phyloP scores from a whole-genome alignment of 2,797 vertebrate genomes.

The Phataginus tetradactyla region DNA sequence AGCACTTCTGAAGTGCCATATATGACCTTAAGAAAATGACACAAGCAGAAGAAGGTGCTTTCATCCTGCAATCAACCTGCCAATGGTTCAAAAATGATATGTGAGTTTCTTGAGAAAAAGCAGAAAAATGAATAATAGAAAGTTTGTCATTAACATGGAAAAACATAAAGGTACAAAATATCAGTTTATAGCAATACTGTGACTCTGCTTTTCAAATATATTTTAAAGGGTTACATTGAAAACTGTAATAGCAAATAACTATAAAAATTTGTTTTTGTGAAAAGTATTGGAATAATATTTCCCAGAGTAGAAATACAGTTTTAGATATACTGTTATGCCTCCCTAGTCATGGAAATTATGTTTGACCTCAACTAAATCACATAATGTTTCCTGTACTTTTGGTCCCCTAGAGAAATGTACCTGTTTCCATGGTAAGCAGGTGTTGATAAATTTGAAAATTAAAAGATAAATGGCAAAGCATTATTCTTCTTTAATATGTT shows the following conservation, averaged over 20 bases:
- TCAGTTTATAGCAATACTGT: background rate
- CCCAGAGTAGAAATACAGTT: background rate
- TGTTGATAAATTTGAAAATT: conserved; percentile 51
- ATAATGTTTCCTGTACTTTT: background rate
- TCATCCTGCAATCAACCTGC: background rate
- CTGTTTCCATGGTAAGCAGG: background rate
- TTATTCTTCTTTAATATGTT: conserved; percentile 30
- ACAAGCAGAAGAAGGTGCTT: background rate
- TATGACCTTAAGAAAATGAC: conserved; percentile 10
- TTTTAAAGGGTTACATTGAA: background rate
- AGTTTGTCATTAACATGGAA: background rate
- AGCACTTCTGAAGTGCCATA: background rate
- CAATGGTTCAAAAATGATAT: conserved; percentile 3
- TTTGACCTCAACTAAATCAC: conserved; percentile 47
- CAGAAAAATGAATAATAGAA: background rate
- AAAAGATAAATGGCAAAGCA: conserved; percentile 6
- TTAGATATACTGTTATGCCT: background rate
- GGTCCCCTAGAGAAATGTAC: background rate
- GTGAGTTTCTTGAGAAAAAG: background rate
- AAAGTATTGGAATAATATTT: background rate
- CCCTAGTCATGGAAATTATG: conserved; percentile 3
- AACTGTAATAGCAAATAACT: background rate
- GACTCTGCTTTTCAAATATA: background rate
- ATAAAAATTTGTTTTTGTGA: background rate
- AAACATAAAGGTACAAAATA: background rate